Evolutionary conservation across 2,797 vertebrate species (phyloP).

Genomic region (Paramormyrops hopkinsi): DNA sequence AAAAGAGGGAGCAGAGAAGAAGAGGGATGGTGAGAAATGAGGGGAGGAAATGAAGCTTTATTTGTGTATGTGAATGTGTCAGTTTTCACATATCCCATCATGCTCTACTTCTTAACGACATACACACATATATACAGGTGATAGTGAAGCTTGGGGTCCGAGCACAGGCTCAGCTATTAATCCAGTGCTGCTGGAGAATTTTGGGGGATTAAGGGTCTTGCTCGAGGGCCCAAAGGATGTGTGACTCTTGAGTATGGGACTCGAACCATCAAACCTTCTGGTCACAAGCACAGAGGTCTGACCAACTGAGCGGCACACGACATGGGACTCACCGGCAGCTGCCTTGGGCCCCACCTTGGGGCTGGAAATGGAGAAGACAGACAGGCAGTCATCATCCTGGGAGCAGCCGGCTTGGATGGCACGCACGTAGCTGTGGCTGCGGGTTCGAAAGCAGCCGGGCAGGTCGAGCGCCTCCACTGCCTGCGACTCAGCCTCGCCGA

Average conservation of each 20-base stretch:
- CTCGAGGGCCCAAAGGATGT: not conserved
- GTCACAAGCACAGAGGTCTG: not conserved
- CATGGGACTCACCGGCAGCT: slow-evolving; percentile 75
- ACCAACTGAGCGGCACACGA: not conserved
- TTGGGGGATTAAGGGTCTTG: not conserved
- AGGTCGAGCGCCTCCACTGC: slow-evolving; percentile 95
- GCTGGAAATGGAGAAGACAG: slow-evolving; percentile 86
- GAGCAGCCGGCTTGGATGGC: slow-evolving; percentile 98
- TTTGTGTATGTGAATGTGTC: not conserved
- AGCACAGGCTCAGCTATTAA: not conserved
- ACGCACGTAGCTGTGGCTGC: slow-evolving; percentile 96
- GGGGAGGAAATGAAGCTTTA: not conserved
- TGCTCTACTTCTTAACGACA: not conserved
- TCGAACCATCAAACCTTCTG: not conserved
- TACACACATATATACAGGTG: not conserved
- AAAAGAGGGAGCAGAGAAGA: not conserved
- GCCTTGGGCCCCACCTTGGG: slow-evolving; percentile 78
- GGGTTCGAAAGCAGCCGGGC: slow-evolving; percentile 92
- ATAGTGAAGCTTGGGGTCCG: not conserved
- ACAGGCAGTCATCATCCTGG: slow-evolving; percentile 96
- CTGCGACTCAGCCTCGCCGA: slow-evolving; percentile 91
- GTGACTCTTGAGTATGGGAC: not conserved
- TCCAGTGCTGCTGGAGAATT: not conserved
- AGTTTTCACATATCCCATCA: not conserved
- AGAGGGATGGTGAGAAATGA: not conserved